Conservation (phyloP, 2,888 invertebrate species). For the Melanostoma scalare region DNA sequence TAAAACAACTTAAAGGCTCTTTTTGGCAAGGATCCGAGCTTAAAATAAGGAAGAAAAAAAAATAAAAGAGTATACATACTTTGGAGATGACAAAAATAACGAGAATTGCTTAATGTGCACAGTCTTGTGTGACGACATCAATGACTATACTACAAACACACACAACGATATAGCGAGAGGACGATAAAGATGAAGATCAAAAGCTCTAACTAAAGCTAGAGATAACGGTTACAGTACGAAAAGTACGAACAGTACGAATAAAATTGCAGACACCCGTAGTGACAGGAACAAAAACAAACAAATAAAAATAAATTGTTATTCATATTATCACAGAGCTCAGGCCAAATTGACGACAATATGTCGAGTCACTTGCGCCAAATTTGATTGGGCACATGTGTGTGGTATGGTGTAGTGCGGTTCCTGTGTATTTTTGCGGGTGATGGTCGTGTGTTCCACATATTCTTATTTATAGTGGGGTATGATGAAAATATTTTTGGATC, state of each 20-base stretch:
- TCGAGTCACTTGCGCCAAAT: too few relatives aligned
- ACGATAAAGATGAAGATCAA: constrained; percentile 26
- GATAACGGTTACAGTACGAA: background rate
- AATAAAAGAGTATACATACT: background rate
- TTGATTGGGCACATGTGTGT: background rate
- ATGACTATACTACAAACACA: background rate
- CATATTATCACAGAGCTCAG: constrained; percentile 22
- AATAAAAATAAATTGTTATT: constrained; percentile 55
- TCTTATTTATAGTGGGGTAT: too few relatives aligned
- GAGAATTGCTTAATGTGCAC: constrained; percentile 51
- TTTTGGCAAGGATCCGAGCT: background rate
- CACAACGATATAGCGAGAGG: background rate
- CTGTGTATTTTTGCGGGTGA: background rate
- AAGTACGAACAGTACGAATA: background rate
- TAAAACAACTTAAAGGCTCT: too few relatives aligned
- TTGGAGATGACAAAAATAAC: too few relatives aligned
- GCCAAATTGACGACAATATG: constrained; percentile 7
- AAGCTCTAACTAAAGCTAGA: background rate
- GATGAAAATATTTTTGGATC: too few relatives aligned
- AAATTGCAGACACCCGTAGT: constrained; percentile 22
- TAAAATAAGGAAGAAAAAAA: constrained; percentile 4
- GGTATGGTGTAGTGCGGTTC: background rate
- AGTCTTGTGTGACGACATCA: constrained; percentile 36
- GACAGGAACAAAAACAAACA: constrained; percentile 13
- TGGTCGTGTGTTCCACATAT: too few relatives aligned